Base-by-base conservation (phyloP, 2,113 vertebrate genomes). In the Verasper variegatus region DNA sequence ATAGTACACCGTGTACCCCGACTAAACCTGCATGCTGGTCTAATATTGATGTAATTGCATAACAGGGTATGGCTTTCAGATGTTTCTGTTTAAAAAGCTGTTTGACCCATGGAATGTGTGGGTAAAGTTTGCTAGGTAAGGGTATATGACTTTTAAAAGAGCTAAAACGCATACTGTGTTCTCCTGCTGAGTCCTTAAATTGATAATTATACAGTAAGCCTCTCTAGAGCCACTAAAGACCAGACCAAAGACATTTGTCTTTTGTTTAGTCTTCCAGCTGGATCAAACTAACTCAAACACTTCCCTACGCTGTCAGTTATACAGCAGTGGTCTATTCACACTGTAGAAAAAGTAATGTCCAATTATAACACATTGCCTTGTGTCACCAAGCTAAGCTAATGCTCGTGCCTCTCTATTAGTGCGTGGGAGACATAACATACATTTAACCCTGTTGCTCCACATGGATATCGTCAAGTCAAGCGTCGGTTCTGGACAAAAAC, bases 151-250 rank as follows among this genome's bases (percentile, higher is more conserved):
- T 81, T 35, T 77, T 62, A 71, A 68, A 42, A 51, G 55, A 78
- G 54, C 52, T 47, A 24, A 78, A 78, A 71, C 73, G 52, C 75
- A 71, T 17, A 64, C 35, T 67, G 56, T 69, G 59, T 75, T 76
- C 69, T 71, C 61, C 78, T 76, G 71, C 76, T 76, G 87, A 81
- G 74, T 73, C 62, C 62, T 68, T 82, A 65, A 86, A 88, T 77
- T 81, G 69, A 81, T 85, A 88, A 86, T 91, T 72, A 83, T 70
- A 80, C 61, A 77, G 68, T 83, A 52, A 81, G 71, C 37, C 40
- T 55, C 57, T 78, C 64, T 24, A 82, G 69, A 81, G 49, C 67
- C 71, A 64, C 72, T 18, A 9, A 79, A 59, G 67, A 69, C 31
- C 26, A 66, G 57, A 69, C 79, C 56, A 35, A 80, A 82, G 76